Evolutionary conservation across 1,140 invertebrate species (phyloP), one percentile per base, ranked within the genome.

Genomic region (Drosophila mauritiana): DNA sequence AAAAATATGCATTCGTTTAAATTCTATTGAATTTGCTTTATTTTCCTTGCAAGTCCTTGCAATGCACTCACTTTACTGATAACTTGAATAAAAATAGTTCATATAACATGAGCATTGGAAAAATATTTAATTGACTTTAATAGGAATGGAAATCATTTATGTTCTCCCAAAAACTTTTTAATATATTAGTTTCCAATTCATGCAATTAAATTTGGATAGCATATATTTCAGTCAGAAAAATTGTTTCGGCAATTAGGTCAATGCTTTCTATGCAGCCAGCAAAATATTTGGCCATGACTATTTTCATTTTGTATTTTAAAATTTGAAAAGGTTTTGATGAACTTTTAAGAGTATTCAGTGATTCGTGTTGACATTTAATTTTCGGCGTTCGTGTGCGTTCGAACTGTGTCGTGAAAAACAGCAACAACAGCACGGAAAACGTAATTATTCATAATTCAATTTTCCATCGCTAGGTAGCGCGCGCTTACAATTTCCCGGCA

Each of bases 401-500:
- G 15, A 17, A 53, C 12, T 53, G 11, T 22, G 31, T 49, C 36
- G 27, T 37, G 10, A 49, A 45, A 15, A 48, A 22, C 11, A 12
- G 20, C 56, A 49, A 49, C 39, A 73, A 55, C 31, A 53, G n/a
- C 11, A 42, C 53, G 67, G 43, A 78, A 79, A 75, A 59, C 79
- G 75, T 67, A 83, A 86, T 86, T 86, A 86, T 86, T 86, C 84
- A 86, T 86, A 86, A 86, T 86, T 89, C 79, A 86, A 86, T 86
- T 88, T 88, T 73, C 63, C 46, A 86, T 70, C 76, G 75, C 67
- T 79, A 73, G 83, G 74, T 62, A 79, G 76, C 52, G 75, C 83
- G 64, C 67, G 67, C 43, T 51, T 36, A 64, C 75, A 67, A 88
- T 88, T 88, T 83, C 58, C 69, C 79, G 73, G 54, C 58, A 79